A percentile compares a stretch with the other conserved stretches of the same genome.
phyloP scores from a whole-genome alignment of 2,113 vertebrate species.

The Neolamprologus brichardi region DNA sequence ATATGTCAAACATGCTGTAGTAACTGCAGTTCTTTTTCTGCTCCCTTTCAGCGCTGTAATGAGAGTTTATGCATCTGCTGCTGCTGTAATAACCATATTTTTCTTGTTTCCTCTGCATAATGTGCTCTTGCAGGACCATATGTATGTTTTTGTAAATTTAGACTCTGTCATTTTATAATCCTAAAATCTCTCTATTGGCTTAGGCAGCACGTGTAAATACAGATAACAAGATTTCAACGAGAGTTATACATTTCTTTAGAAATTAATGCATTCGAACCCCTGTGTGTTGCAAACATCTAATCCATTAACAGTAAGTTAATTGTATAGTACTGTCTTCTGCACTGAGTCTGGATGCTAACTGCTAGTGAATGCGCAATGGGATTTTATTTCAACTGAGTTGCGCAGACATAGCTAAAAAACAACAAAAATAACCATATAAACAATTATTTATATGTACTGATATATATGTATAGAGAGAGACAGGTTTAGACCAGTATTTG shows the following conservation, averaged over 20 bases:
- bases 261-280: not conserved
- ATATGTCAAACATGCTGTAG: constrained; percentile 17
- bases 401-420: not conserved
- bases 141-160: not conserved
- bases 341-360: not conserved
- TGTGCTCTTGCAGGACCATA: not conserved
- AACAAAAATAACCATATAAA: not conserved
- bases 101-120: not conserved
- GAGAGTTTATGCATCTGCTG: not conserved
- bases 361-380: not conserved
- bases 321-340: not conserved
- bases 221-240: not conserved
- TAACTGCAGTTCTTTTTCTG: constrained; percentile 1
- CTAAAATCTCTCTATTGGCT: not conserved
- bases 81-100: not conserved
- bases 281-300: not conserved
- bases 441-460: not conserved
- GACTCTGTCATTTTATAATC: not conserved
- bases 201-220: not conserved
- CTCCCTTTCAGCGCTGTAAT: not conserved
- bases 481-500: not conserved
- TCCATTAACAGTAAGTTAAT: not conserved
- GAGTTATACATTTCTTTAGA: not conserved
- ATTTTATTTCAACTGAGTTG: not conserved
- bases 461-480: not conserved